phyloP scores from a whole-genome alignment of 2,888 invertebrate species.

The Microctonus brassicae region DNA sequence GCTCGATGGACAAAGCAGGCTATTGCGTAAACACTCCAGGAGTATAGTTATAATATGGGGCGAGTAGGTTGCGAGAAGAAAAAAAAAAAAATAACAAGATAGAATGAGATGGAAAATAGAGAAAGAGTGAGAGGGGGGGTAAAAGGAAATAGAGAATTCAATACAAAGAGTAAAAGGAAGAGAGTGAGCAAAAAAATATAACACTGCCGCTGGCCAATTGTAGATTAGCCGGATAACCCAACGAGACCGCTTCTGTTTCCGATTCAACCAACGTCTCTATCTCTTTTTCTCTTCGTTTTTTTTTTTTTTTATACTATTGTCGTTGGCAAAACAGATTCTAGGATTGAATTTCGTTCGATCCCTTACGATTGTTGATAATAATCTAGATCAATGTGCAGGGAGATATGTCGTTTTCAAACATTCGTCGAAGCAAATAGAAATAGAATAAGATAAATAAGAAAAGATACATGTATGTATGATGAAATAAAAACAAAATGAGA shows the following conservation, averaged over 20 bases:
- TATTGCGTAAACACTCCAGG: conserved; percentile 69
- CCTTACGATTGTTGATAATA: conserved; percentile 1
- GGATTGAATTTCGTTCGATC: conserved; percentile 33
- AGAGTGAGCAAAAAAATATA: conserved; percentile 37
- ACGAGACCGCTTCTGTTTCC: conserved; percentile 55
- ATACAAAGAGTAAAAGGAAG: conserved; percentile 20
- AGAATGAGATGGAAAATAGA: conserved; percentile 29
- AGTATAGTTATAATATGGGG: conserved; percentile 43
- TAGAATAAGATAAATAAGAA: not conserved
- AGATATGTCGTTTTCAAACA: conserved; percentile 9
- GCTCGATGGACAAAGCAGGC: conserved; percentile 68
- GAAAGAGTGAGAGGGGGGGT: conserved; percentile 12
- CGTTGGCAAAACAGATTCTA: conserved; percentile 10
- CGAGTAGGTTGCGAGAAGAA: conserved; percentile 31
- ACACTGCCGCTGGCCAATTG: conserved; percentile 50
- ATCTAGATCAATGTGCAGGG: conserved; percentile 19
- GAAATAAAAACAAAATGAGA: not conserved
- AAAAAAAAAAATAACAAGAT: conserved; percentile 16
- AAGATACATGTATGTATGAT: not conserved
- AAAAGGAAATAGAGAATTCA: conserved; percentile 5
- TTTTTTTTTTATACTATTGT: conserved; percentile 24
- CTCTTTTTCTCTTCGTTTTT: conserved; percentile 16
- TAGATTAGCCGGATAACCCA: conserved; percentile 55
- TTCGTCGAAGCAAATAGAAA: not conserved
- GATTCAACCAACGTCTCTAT: conserved; percentile 43